These are phyloP conservation scores for Flexamia atlantica DNA, from an alignment of 2,888 invertebrate genomes.

Conservation along the genomic window DNA sequence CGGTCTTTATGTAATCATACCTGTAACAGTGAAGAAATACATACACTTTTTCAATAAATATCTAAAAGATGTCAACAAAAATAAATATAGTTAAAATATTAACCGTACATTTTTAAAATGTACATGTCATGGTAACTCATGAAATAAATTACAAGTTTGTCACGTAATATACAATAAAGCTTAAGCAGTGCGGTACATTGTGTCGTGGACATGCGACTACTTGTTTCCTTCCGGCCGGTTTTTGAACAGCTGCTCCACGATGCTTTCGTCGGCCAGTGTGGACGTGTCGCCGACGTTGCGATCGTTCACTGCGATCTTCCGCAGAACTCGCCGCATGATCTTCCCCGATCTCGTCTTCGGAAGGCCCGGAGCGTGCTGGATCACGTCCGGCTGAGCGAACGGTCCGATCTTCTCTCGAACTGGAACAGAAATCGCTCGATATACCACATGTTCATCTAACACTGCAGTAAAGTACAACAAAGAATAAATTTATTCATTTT, in stretches of 20 bases:
- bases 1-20: not conserved
- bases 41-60: slow-evolving; percentile 7
- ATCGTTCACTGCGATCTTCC: slow-evolving; percentile 95
- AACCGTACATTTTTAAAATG: not conserved
- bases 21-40: not conserved
- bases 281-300: slow-evolving; percentile 94
- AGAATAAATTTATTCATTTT: no score
- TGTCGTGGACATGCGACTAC: not conserved
- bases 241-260: slow-evolving; percentile 89
- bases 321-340: slow-evolving; percentile 96
- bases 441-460: no score
- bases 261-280: slow-evolving; percentile 94
- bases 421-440: slow-evolving; percentile 72
- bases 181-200: not conserved
- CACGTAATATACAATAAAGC: slow-evolving; percentile 33
- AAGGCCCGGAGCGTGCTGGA: slow-evolving; percentile 95
- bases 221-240: slow-evolving; percentile 78
- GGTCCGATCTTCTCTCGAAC: slow-evolving; percentile 96
- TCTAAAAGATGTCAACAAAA: not conserved
- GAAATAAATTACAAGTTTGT: slow-evolving; percentile 32
- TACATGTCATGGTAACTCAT: not conserved
- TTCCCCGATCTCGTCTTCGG: slow-evolving; percentile 99
- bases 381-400: slow-evolving; percentile 96
- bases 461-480: no score
- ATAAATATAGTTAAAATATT: not conserved